Conservation (phyloP, 2,113 vertebrate genomes). For the Eidolon helvum region DNA sequence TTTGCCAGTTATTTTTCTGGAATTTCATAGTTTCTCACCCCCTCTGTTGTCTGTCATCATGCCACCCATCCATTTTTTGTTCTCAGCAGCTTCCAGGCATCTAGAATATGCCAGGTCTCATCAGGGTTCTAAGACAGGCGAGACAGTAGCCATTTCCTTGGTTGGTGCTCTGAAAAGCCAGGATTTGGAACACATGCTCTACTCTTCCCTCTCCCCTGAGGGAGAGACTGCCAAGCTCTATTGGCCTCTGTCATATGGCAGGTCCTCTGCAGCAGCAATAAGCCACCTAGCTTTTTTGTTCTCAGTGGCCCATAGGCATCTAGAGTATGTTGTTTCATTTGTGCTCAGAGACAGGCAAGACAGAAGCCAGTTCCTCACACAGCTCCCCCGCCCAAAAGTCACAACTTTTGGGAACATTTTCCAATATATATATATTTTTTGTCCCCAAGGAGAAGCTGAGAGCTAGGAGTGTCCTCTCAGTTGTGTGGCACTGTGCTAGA, state of each 20-base stretch:
- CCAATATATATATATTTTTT: too few species aligned
- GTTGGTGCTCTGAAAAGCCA: background rate
- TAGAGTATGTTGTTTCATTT: background rate
- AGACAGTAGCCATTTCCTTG: background rate
- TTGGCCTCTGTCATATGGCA: background rate
- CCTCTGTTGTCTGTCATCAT: background rate
- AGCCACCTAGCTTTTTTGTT: background rate
- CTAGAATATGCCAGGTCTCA: background rate
- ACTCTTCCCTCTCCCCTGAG: background rate
- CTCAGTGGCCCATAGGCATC: background rate
- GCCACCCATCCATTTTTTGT: background rate
- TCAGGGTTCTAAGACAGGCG: background rate
- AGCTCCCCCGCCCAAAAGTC: background rate
- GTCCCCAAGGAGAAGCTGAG: background rate
- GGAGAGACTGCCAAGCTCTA: background rate
- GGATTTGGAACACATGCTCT: background rate
- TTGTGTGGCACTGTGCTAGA: background rate
- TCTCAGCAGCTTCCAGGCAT: background rate
- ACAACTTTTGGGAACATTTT: background rate
- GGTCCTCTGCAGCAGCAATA: background rate
- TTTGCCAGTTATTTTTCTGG: background rate
- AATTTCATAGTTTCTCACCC: background rate
- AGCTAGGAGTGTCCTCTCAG: background rate
- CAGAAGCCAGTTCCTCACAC: background rate
- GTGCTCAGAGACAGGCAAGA: background rate